Evolutionary conservation across 2,888 invertebrate species (phyloP).

Genomic region (Harpalus rubripes): DNA sequence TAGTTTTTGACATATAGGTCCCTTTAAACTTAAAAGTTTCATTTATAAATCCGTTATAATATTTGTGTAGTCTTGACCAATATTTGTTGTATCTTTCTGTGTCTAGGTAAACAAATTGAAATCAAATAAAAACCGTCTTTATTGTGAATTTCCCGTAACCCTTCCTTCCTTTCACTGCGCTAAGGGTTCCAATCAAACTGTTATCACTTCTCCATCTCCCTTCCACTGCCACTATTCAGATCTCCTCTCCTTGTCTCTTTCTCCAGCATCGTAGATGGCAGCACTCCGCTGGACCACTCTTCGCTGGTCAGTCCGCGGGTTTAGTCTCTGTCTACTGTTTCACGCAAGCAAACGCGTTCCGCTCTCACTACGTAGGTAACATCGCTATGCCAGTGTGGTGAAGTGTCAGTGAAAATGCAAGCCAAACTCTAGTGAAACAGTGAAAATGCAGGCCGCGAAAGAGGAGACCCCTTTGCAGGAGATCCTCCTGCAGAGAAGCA

Average conservation of each 20-base stretch:
- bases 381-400: neutral
- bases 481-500: slow-evolving; percentile 80
- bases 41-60: neutral
- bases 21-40: no score
- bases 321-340: slow-evolving; percentile 79
- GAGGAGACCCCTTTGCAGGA: slow-evolving; percentile 81
- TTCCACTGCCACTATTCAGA: neutral
- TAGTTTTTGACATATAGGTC: no score
- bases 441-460: neutral
- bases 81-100: neutral
- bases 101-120: neutral
- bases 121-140: neutral
- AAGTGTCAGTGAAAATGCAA: slow-evolving; percentile 5
- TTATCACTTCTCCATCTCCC: slow-evolving; percentile 37
- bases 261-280: slow-evolving; percentile 60
- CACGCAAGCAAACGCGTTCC: slow-evolving; percentile 81
- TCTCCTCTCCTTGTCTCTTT: slow-evolving; percentile 17
- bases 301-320: slow-evolving; percentile 60
- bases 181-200: slow-evolving; percentile 34
- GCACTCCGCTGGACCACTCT: slow-evolving; percentile 66
- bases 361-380: slow-evolving; percentile 11
- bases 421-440: neutral
- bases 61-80: neutral
- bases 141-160: slow-evolving; percentile 8
- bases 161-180: slow-evolving; percentile 22